Conservation (phyloP, 2,113 vertebrate genomes). For the Amblyornis subalaris region DNA sequence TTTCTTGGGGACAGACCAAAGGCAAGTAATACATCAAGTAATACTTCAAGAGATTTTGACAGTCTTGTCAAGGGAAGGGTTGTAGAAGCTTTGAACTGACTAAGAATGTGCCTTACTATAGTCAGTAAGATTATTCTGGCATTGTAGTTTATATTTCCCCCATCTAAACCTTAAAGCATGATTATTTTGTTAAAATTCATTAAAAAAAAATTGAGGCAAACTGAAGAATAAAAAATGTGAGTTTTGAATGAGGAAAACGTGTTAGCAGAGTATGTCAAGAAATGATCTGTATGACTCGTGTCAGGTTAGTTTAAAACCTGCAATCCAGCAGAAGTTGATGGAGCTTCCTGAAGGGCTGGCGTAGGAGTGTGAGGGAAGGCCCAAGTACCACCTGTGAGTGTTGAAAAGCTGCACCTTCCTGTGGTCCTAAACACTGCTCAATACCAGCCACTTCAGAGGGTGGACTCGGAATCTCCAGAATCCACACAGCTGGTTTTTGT, state of each 20-base stretch:
- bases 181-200: neutral
- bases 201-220: neutral
- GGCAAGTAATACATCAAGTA: slow-evolving; percentile 70
- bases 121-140: neutral
- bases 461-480: neutral
- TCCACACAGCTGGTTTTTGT: neutral
- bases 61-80: neutral
- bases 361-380: neutral
- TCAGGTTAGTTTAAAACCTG: neutral
- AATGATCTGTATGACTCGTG: neutral
- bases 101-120: neutral
- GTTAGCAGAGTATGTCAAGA: neutral
- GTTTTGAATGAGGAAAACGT: neutral
- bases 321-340: neutral
- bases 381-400: neutral
- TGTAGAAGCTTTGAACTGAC: neutral
- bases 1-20: slow-evolving; percentile 96
- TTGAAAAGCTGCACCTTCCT: neutral
- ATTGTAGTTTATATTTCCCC: neutral
- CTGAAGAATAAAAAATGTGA: neutral
- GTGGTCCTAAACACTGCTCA: neutral
- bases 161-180: neutral
- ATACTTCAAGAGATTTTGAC: neutral
- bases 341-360: neutral
- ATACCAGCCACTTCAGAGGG: neutral